Evolutionary conservation across 2,797 vertebrate genomes (phyloP), one percentile per base, ranked within the genome.

Genomic region (Acanthopagrus latus): DNA sequence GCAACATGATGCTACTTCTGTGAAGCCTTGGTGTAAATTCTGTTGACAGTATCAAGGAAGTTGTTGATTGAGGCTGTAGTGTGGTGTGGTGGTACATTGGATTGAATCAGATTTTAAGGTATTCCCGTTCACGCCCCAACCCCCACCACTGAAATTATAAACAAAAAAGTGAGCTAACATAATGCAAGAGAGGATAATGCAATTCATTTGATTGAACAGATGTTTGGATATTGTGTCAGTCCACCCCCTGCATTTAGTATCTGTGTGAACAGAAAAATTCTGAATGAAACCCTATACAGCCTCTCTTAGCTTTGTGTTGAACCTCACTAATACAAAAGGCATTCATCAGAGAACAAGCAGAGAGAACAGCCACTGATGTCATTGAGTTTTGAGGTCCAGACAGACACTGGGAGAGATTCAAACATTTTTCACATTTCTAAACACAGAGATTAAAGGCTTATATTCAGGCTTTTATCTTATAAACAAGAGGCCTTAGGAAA

Each of bases 401-500:
- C 77, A 88, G 86, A 91, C 78, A 71, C 85, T 78, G 71, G 54
- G 89, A 80, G 73, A 87, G 76, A 90, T 85, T 92, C 86, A 84
- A 84, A 76, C 79, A 85, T 88, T 84, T 91, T 93, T 89, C 69
- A 76, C 84, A 89, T 92, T 90, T 93, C 85, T 73, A 92, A 91
- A 92, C 87, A 90, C 82, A 63, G 77, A 93, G 90, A 93, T 93
- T 88, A 95, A 93, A 94, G 83, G 81, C 86, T 90, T 85, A 81
- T 64, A 77, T 74, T 70, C 80, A 69, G 67, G 64, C 85, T 93
- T 94, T 93, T 83, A 90, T 92, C 86, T 86, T 74, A 76, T 86
- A 91, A 92, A 93, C 89, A 92, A 92, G 71, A 91, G 78, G 73
- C 87, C 81, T 71, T 77, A 82, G 88, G 82, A 81, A 88, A 88